Evolutionary conservation across 2,113 vertebrate species (phyloP), one percentile per base, ranked within the genome.

Genomic region (Menidia beryllina): DNA sequence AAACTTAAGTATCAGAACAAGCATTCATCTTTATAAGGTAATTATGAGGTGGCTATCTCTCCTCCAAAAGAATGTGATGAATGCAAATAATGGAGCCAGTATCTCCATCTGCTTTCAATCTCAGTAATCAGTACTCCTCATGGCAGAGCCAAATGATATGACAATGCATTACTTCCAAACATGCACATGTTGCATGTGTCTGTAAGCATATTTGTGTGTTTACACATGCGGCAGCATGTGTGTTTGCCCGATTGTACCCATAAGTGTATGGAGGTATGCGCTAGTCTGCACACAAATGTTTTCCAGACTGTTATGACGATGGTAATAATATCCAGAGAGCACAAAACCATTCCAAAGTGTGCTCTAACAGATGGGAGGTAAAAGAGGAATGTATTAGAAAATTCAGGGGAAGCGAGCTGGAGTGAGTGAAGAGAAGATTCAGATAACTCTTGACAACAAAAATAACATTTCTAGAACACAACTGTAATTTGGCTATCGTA

Each of bases 281-380:
- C 70, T 77, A 82, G 79, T 84, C 70, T 73, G 81, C 60, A 75
- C 77, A 68, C 77, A 90, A 82, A 89, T 88, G 69, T 77, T 77
- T 85, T 88, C 83, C 86, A 91, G 83, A 88, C 75, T 85, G 79
- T 71, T 81, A 60, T 68, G 75, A 86, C 75, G 63, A 52, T 65
- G 77, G 65, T 88, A 84, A 91, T 88, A 82, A 83, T 76, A 88
- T 75, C 86, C 89, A 91, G 89, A 79, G 57, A 83, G 53, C 62
- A 56, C 30, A 55, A 71, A 76, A 53, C 36, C 53, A 55, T 62
- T 72, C 26, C 64, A 52, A 81, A 55, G 15, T 19, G 62, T 20
- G 25, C 75, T 69, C 34, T 53, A 60, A 75, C 68, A 81, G 59
- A 88, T 71, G 62, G 70, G 57, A 70, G 24, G 48, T 74, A 84